Evolutionary conservation across 2,113 vertebrate species (phyloP).

Genomic region (Psophia crepitans): DNA sequence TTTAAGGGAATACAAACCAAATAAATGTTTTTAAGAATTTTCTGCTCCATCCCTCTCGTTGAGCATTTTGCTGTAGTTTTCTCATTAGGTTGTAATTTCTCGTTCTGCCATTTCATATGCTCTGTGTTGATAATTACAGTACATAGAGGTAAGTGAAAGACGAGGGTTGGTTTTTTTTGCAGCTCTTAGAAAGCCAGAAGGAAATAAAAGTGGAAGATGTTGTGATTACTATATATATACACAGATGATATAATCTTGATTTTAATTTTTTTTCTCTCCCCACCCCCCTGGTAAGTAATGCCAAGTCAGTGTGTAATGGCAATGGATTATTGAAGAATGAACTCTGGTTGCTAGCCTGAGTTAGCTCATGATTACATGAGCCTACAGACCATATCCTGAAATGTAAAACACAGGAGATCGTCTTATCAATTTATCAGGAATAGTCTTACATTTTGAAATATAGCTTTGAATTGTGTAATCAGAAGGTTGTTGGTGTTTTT

Average conservation of each 20-base stretch:
- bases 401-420: neutral
- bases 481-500: neutral
- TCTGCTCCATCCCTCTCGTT: neutral
- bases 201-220: neutral
- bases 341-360: neutral
- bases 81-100: neutral
- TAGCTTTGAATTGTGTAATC: neutral
- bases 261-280: accelerated
- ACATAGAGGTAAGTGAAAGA: slow-evolving; percentile 14
- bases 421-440: neutral
- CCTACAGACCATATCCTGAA: neutral
- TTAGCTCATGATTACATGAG: neutral
- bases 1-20: neutral
- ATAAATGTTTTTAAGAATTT: neutral
- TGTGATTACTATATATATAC: neutral
- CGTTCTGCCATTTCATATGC: neutral
- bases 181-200: neutral
- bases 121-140: neutral
- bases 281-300: neutral
- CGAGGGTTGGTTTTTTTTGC: neutral
- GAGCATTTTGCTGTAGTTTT: neutral
- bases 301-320: neutral
- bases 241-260: neutral
- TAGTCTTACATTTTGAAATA: neutral
- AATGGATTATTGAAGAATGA: neutral